These are phyloP conservation scores for Pedetes capensis DNA, from an alignment of 2,113 vertebrate genomes.

Conservation along the genomic window DNA sequence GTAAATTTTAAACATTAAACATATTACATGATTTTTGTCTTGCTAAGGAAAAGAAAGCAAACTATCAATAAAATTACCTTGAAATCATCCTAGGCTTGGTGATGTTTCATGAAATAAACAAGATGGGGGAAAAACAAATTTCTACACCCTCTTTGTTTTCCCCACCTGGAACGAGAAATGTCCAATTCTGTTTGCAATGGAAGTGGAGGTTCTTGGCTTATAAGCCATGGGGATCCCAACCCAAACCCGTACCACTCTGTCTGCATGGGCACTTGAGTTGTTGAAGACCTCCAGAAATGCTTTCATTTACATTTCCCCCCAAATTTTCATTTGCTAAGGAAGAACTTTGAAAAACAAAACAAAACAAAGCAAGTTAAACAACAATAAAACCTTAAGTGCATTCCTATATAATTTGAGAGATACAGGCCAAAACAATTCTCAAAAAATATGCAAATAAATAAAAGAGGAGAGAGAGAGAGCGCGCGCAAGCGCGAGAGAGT, in stretches of 20 bases:
- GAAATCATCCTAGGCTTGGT: not conserved
- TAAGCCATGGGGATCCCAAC: not conserved
- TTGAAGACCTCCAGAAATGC: not conserved
- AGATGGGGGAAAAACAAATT: not conserved
- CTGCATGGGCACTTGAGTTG: not conserved
- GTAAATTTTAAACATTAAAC: not conserved
- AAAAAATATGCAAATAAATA: not conserved
- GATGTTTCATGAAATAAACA: not conserved
- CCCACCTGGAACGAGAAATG: not conserved
- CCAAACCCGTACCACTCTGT: not conserved
- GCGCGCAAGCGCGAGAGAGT: too few relatives aligned
- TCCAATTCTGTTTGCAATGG: not conserved
- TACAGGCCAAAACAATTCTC: not conserved
- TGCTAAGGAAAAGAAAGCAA: not conserved
- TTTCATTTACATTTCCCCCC: not conserved
- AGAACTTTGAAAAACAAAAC: not conserved
- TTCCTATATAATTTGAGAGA: not conserved
- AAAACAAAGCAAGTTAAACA: not conserved
- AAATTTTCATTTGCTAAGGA: slow-evolving; percentile 45
- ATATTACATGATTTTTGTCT: not conserved
- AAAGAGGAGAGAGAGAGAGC: too few relatives aligned
- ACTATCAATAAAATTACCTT: not conserved
- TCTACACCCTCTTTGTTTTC: rapidly evolving
- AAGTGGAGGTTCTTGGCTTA: not conserved
- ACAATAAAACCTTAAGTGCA: not conserved